Base-by-base conservation (phyloP, 2,113 vertebrate genomes). In the Tonatia bakeri region DNA sequence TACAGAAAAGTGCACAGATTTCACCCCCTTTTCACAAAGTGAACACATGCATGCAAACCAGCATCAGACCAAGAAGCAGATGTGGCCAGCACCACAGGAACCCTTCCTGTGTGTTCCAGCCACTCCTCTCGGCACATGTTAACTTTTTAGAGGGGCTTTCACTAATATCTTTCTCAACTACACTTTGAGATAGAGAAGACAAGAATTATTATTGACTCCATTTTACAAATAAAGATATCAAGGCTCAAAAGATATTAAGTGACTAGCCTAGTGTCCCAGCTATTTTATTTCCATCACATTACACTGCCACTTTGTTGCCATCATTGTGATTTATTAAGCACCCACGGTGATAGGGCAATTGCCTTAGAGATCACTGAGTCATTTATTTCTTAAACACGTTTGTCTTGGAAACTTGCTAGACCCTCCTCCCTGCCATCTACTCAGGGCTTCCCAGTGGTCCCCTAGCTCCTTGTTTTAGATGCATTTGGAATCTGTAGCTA, bases 151-250 rank as follows among this genome's bases (percentile, higher is more conserved):
- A 83, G 47, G 17, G 2, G 75, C 83, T 76, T 54, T 64, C 52
- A 89, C 40, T 83, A 45, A 24, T 36, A 59, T 61, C 91, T 87
- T 47, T 82, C 90, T 91, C 45, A 81, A 45, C 16, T 47, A 28
- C 24, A 22, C 22, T 73, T 28, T 93, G 40, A 85, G 80, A 85
- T 61, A 84, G 0, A 43, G 52, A 82, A 64, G 43, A 54, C 36
- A 87, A 80, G 45, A 92, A 87, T 87, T 72, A 54, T 38, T 77
- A 75, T 4, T 59, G 80, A 90, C 4, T 26, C 31, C 2, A 4
- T 84, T 96, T 92, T 91, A 91, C 33, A 91, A 79, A 96, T 69
- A 54, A 81, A 87, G 72, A 73, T 67, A 69, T 31, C 28, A 65
- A 92, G 28, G 9, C 77, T 96, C 65, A 75, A 64, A 96, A 65